Percentiles rank a stretch among this genome's conserved stretches.
phyloP scores from a whole-genome alignment of 2,888 invertebrate genomes.

The Euzetes globulus region DNA sequence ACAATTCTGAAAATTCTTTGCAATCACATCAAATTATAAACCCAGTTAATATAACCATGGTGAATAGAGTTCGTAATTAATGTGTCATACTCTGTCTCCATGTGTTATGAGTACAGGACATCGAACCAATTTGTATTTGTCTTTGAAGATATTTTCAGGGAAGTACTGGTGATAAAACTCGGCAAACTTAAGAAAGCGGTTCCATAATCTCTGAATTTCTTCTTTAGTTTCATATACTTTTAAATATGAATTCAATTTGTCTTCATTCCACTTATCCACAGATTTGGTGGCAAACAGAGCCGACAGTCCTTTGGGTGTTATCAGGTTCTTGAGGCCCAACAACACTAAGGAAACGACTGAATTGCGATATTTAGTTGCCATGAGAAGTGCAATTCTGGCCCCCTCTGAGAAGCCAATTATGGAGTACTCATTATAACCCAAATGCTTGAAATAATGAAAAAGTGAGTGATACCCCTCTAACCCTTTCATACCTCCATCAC shows the following conservation, averaged over 20 bases:
- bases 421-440: constrained; percentile 41
- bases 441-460: background rate
- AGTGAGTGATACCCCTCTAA: too few species aligned
- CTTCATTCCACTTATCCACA: background rate
- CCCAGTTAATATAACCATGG: too few species aligned
- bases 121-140: background rate
- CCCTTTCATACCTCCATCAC: constrained; percentile 29
- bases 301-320: too few species aligned
- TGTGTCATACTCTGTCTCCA: constrained; percentile 11
- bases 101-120: background rate
- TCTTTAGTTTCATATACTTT: background rate
- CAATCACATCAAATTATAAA: too few species aligned
- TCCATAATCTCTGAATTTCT: background rate
- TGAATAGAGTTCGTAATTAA: too few species aligned
- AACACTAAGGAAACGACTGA: constrained; percentile 37
- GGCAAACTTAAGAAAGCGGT: background rate
- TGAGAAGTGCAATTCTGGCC: constrained; percentile 46
- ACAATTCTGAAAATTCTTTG: too few species aligned
- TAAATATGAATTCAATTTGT: background rate
- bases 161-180: background rate
- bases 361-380: constrained; percentile 45
- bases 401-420: constrained; percentile 49
- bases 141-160: background rate
- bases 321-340: too few species aligned
- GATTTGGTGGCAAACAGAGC: too few species aligned